These are phyloP conservation scores for Ennomos erosarius DNA, from an alignment of 2,888 invertebrate genomes.

Conservation along the genomic window DNA sequence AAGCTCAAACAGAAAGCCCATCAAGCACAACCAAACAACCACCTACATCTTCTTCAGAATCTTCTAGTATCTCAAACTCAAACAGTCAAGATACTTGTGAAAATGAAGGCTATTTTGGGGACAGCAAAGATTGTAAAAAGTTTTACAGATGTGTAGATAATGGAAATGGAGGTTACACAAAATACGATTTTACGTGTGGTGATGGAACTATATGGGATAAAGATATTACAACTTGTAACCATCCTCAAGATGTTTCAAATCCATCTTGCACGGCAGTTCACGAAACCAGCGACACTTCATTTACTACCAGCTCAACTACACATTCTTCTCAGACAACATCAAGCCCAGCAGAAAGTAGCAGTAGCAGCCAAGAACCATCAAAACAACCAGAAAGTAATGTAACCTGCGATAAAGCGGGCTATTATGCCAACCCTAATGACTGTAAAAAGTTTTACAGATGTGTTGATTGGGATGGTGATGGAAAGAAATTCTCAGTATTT, in stretches of 20 bases:
- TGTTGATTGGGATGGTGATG: slow-evolving; percentile 85
- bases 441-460: slow-evolving; percentile 89
- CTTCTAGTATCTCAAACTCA: slow-evolving; percentile 41
- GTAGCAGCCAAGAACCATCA: slow-evolving; percentile 49
- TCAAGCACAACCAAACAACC: slow-evolving; percentile 39
- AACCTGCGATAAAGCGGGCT: slow-evolving; percentile 86
- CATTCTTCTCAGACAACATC: slow-evolving; percentile 39
- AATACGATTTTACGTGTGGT: slow-evolving; percentile 87
- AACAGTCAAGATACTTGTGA: slow-evolving; percentile 68
- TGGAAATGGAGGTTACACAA: slow-evolving; percentile 84
- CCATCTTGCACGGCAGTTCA: slow-evolving; percentile 59
- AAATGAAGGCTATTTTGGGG: slow-evolving; percentile 86
- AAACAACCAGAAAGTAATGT: slow-evolving; percentile 57
- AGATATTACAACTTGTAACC: slow-evolving; percentile 75
- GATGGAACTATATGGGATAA: slow-evolving; percentile 90
- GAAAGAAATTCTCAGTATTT: slow-evolving; percentile 85
- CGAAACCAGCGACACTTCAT: slow-evolving; percentile 40
- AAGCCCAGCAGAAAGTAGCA: slow-evolving; percentile 47
- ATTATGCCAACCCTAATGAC: slow-evolving; percentile 85
- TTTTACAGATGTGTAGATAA: slow-evolving; percentile 89
- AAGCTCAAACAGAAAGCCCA: slow-evolving; percentile 39
- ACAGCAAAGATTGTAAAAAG: slow-evolving; percentile 85
- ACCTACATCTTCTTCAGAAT: slow-evolving; percentile 38
- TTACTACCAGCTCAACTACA: slow-evolving; percentile 36
- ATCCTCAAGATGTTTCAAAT: slow-evolving; percentile 71